A percentile compares a stretch with the other conserved stretches of the same genome.
Evolutionary conservation across 2,797 vertebrate species (phyloP).

Genomic region (Enteromius afrohamiltoni): DNA sequence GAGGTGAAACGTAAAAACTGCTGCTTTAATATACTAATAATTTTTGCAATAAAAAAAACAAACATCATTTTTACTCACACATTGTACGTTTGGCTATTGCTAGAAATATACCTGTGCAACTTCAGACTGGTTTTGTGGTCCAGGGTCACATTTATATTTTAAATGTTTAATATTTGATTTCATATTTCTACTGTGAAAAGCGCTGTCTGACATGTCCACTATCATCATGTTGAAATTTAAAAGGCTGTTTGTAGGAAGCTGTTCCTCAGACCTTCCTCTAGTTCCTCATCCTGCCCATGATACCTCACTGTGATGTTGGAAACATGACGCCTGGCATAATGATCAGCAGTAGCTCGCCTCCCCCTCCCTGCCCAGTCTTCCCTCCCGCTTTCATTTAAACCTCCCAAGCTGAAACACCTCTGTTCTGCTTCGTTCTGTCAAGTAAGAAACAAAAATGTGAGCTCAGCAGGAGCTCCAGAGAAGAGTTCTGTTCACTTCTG

Average conservation of each 20-base stretch:
- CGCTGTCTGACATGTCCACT: background rate
- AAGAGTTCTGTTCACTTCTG: conserved; percentile 24
- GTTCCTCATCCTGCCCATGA: conserved; percentile 2
- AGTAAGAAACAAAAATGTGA: conserved; percentile 31
- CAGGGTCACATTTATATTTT: background rate
- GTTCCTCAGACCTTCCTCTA: background rate
- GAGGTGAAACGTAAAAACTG: too few relatives aligned
- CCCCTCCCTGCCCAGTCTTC: conserved; percentile 16
- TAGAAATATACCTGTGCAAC: too few relatives aligned
- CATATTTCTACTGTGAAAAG: background rate
- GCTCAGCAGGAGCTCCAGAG: conserved; percentile 37
- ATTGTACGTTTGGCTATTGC: too few relatives aligned
- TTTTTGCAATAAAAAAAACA: too few relatives aligned
- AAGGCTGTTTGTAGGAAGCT: background rate
- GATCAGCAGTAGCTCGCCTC: background rate
- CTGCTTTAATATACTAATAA: too few relatives aligned
- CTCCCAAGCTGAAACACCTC: conserved; percentile 25
- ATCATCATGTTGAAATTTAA: background rate
- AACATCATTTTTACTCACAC: too few relatives aligned
- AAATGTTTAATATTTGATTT: background rate
- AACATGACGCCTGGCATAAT: conserved; percentile 20
- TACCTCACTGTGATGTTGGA: background rate
- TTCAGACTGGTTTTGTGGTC: too few relatives aligned
- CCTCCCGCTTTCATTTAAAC: conserved; percentile 30
- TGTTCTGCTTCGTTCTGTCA: conserved; percentile 24